These are phyloP conservation scores for Megaleporinus macrocephalus DNA, from an alignment of 2,113 vertebrate species.

Conservation along the genomic window DNA sequence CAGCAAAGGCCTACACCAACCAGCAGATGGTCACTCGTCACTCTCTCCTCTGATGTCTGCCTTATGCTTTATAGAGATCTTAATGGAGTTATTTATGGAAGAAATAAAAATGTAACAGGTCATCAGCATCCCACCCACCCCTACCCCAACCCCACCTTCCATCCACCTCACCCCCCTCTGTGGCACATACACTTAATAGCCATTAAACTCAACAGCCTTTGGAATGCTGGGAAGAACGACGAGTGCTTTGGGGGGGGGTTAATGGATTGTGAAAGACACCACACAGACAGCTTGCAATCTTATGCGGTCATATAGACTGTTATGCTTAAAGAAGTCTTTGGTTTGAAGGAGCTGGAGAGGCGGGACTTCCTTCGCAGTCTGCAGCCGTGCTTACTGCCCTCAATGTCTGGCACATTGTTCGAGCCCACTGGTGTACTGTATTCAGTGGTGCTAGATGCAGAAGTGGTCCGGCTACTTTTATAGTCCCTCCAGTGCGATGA, in stretches of 20 bases:
- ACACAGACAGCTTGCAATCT: slow-evolving; percentile 39
- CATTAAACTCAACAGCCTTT: slow-evolving; percentile 56
- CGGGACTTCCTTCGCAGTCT: slow-evolving; percentile 10
- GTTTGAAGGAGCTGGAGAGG: slow-evolving; percentile 18
- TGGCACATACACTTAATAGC: slow-evolving; percentile 44
- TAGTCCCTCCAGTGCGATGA: background rate
- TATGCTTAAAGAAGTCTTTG: slow-evolving; percentile 1
- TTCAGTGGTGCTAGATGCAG: background rate
- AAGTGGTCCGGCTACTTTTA: slow-evolving; percentile 35
- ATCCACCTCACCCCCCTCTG: slow-evolving; percentile 12
- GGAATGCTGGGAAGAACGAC: slow-evolving; percentile 43
- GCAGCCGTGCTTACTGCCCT: background rate
- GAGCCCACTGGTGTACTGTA: slow-evolving; percentile 8
- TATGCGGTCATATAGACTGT: background rate
- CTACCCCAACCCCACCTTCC: background rate
- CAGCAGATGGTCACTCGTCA: slow-evolving; percentile 58
- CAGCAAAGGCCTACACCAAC: slow-evolving; percentile 40
- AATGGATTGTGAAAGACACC: slow-evolving; percentile 72
- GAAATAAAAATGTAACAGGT: slow-evolving; percentile 73
- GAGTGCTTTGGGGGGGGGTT: slow-evolving; percentile 60
- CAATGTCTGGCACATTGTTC: slow-evolving; percentile 20
- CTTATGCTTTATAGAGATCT: slow-evolving; percentile 60
- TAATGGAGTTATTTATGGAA: slow-evolving; percentile 75
- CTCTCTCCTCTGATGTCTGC: background rate
- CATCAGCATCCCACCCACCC: slow-evolving; percentile 62